Base-by-base conservation (phyloP, 2,113 vertebrate species). In the Pollachius pollachius region DNA sequence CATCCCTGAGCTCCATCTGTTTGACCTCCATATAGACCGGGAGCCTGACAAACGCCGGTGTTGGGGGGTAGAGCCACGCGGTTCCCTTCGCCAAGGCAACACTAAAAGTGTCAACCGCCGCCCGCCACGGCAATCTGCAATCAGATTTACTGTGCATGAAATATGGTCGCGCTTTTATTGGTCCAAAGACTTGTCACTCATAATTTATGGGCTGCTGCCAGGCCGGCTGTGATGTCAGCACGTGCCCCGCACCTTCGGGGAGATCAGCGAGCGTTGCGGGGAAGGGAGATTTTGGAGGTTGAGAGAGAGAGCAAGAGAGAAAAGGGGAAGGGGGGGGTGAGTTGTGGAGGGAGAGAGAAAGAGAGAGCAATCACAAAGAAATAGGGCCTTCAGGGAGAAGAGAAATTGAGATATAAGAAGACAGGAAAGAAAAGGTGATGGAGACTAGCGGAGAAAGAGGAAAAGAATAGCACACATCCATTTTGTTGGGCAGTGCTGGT, bases 141-240 rank as follows among this genome's bases (percentile, higher is more conserved):
- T 96, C 95, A 96, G 96, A 97, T 97, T 96, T 97, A 97, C 95
- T 95, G 95, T 94, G 94, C 94, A 97, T 96, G 95, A 97, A 96
- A 97, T 96, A 97, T 93, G 94, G 95, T 94, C 91, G 91, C 92
- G 92, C 94, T 94, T 97, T 96, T 97, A 96, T 97, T 97, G 95
- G 94, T 94, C 94, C 93, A 97, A 96, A 96, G 94, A 92, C 93
- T 95, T 96, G 95, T 96, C 95, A 96, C 89, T 96, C 94, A 95
- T 95, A 95, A 97, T 97, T 97, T 96, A 97, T 95, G 92, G 94
- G 93, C 92, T 92, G 87, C 90, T 94, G 92, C 90, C 91, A 89
- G 91, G 94, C 94, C 89, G 94, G 81, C 93, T 93, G 90, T 84
- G 90, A 92, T 88, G 92, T 84, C 69, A 94, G 91, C 85, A 72